Evolutionary conservation across 92 coral and sea anemone genomes (phyloP), one percentile per base, ranked within the genome.

Genomic region (Zoanthus gigantus): DNA sequence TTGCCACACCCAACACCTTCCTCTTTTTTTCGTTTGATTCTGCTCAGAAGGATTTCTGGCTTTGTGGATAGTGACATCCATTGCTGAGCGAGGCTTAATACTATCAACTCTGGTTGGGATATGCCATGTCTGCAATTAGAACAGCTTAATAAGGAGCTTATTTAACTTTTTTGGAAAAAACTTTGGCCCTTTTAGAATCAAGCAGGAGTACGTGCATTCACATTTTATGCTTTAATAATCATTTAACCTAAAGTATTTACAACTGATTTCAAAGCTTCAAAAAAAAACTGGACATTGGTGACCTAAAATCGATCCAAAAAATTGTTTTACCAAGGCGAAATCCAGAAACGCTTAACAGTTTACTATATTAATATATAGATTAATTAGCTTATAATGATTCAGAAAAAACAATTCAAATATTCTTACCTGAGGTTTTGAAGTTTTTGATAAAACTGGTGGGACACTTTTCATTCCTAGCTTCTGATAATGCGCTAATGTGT

Each of bases 351-450:
- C 76, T 72, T 44, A 72, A 72, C 52, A 72, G 47, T 32, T 32
- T 72, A 44, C 48, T 44, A 72, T 14, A 72, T 34, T 72, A 72
- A 32, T 72, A 32, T 72, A 44, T 16, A 34, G 18, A 30, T 72
- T 14, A 32, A 32, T 34, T 72, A 14, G 48, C 31, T 14, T 34
- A 12, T 68, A 23, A 68, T 44, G 76, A 34, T 72, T 32, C 52
- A 72, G 23, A 32, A 72, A 34, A 32, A 77, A 50, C 53, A 48
- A n/a, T 89, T 65, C 34, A 65, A 65, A 65, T 65, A 65, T 28
- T 52, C 68, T 28, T 68, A 89, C 89, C 92, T 84, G 89, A 72
- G 76, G 89, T 89, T 89, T 89, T 50, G 89, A 89, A 44, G 89
- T 89, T 89, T 89, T 72, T 37, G 92, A 84, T 16, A 89, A 54